Evolutionary conservation across 2,888 invertebrate species (phyloP).

Genomic region (Craniophora ligustri): DNA sequence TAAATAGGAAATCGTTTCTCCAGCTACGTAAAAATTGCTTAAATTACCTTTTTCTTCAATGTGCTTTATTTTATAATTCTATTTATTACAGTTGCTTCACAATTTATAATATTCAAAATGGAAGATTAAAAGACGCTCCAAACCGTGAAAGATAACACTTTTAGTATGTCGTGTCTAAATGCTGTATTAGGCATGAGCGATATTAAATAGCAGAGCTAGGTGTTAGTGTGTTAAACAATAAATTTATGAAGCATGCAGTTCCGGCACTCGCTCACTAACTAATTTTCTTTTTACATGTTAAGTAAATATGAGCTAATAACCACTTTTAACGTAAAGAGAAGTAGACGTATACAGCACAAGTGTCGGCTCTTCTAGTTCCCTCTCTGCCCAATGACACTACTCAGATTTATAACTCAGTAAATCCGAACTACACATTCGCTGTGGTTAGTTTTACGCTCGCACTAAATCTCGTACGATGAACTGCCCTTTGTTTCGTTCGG

Average conservation of each 20-base stretch:
- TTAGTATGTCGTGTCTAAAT: constrained; percentile 21
- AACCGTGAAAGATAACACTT: neutral
- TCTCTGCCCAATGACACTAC: constrained; percentile 43
- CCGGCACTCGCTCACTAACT: constrained; percentile 39
- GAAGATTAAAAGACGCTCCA: neutral
- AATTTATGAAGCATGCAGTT: constrained; percentile 55
- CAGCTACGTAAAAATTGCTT: constrained; percentile 44
- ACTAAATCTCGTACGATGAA: constrained; percentile 64
- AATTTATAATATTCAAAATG: neutral
- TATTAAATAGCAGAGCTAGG: constrained; percentile 32
- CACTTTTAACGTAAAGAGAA: constrained; percentile 9
- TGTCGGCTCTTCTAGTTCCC: constrained; percentile 39
- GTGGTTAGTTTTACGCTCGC: constrained; percentile 57
- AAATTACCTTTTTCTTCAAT: constrained; percentile 29
- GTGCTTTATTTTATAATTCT: constrained; percentile 18
- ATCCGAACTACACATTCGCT: constrained; percentile 55
- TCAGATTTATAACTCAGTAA: constrained; percentile 60
- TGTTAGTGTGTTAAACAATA: constrained; percentile 51
- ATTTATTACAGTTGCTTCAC: constrained; percentile 11
- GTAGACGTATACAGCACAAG: too few relatives aligned
- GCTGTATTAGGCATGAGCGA: constrained; percentile 27
- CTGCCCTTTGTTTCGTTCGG: constrained; percentile 58
- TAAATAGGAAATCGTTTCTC: constrained; percentile 45
- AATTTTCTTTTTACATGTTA: constrained; percentile 43
- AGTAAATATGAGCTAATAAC: constrained; percentile 28